phyloP scores from a whole-genome alignment of 2,113 vertebrate species.

The Lontra canadensis region DNA sequence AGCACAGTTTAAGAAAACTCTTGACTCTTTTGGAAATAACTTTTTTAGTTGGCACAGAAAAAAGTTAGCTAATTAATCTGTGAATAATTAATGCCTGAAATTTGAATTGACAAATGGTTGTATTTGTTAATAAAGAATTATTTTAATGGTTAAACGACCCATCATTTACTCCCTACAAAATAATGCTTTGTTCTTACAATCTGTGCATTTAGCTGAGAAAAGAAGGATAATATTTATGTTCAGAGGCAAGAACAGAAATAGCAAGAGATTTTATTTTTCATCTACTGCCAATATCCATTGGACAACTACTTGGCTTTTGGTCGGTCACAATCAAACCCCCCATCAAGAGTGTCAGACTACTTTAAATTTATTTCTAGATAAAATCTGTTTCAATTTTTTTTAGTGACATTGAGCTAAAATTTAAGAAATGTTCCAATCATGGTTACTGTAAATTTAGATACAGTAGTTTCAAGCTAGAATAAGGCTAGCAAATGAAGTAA shows the following conservation, averaged over 20 bases:
- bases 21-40: background rate
- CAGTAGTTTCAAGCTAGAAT: background rate
- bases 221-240: constrained; percentile 46
- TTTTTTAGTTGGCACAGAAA: background rate
- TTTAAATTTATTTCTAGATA: constrained; percentile 62
- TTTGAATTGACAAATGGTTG: constrained; percentile 1
- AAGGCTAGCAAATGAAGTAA: background rate
- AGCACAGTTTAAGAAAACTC: constrained; percentile 11
- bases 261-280: constrained; percentile 73
- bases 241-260: constrained; percentile 55
- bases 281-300: constrained; percentile 70
- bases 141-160: background rate
- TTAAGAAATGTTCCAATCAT: constrained; percentile 10
- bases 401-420: background rate
- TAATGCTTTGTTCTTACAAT: constrained; percentile 18
- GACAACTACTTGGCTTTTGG: constrained; percentile 67
- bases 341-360: constrained; percentile 62
- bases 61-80: constrained; percentile 19
- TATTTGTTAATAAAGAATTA: constrained; percentile 29
- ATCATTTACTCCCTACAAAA: constrained; percentile 42
- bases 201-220: constrained; percentile 44
- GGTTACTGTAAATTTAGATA: background rate
- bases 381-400: constrained; percentile 47
- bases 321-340: constrained; percentile 55
- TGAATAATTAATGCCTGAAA: constrained; percentile 40